phyloP scores from a whole-genome alignment of 2,113 vertebrate genomes.

The Mobula hypostoma region DNA sequence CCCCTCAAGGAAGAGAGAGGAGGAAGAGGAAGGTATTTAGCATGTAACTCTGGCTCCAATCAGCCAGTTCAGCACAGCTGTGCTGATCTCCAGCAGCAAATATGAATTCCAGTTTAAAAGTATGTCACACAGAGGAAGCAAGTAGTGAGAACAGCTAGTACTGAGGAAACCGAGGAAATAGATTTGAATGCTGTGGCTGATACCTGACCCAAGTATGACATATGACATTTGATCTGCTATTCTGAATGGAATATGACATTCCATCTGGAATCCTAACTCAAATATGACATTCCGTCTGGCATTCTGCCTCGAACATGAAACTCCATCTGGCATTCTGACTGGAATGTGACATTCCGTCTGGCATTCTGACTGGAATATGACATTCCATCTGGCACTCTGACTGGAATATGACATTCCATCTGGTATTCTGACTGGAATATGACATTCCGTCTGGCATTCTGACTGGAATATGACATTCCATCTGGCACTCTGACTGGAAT shows the following conservation, averaged over 20 bases:
- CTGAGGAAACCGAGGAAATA: background rate
- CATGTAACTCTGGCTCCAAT: background rate
- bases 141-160: background rate
- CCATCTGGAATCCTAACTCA: background rate
- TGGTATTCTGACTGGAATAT: background rate
- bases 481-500: background rate
- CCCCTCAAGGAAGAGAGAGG: background rate
- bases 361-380: background rate
- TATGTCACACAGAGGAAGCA: too few relatives aligned
- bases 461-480: background rate
- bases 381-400: background rate
- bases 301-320: background rate
- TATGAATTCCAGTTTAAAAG: background rate
- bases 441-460: background rate
- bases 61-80: background rate
- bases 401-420: background rate
- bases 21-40: background rate
- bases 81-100: background rate
- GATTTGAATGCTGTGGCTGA: background rate
- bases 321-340: background rate
- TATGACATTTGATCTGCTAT: background rate
- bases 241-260: background rate
- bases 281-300: background rate
- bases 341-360: background rate
- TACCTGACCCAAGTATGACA: background rate